These are phyloP conservation scores for Drosophila santomea DNA, from an alignment of 1,140 invertebrate species.

Conservation along the genomic window DNA sequence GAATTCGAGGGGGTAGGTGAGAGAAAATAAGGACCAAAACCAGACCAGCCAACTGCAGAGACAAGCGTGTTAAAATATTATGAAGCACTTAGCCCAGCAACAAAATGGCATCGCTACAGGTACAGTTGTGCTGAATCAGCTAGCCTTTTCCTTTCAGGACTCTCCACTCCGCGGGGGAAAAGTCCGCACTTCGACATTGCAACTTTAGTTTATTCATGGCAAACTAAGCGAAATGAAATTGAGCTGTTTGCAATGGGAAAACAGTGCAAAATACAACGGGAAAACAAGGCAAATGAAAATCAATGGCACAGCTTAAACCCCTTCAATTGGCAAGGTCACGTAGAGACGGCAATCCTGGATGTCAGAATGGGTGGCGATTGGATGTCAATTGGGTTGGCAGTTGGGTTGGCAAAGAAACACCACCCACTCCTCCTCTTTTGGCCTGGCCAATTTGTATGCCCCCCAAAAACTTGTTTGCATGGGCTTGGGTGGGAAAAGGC, in stretches of 20 bases:
- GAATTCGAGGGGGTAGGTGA: neutral
- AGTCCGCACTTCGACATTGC: slow-evolving; percentile 3
- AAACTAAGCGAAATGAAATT: slow-evolving; percentile 65
- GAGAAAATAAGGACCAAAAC: neutral
- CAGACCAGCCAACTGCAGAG: slow-evolving; percentile 24
- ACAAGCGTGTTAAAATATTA: slow-evolving; percentile 78
- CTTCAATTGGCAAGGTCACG: slow-evolving; percentile 69
- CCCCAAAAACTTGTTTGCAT: slow-evolving; percentile 72
- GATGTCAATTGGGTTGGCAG: neutral
- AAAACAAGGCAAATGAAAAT: slow-evolving; percentile 73
- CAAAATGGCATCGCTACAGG: slow-evolving; percentile 49
- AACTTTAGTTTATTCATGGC: slow-evolving; percentile 65
- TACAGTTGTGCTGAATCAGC: slow-evolving; percentile 50
- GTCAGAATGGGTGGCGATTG: neutral
- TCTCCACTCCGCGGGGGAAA: too few species aligned
- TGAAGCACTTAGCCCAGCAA: slow-evolving; percentile 73
- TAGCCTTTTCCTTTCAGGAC: neutral
- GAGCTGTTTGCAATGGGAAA: slow-evolving; percentile 68
- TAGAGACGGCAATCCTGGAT: slow-evolving; percentile 23
- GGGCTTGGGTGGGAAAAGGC: slow-evolving; percentile 6
- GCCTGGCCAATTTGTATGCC: slow-evolving; percentile 73
- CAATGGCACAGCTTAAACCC: slow-evolving; percentile 65
- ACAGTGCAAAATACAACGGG: slow-evolving; percentile 59
- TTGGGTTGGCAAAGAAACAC: neutral
- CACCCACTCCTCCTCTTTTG: slow-evolving; percentile 15